Evolutionary conservation across 2,113 vertebrate genomes (phyloP).

Genomic region (Riparia riparia): DNA sequence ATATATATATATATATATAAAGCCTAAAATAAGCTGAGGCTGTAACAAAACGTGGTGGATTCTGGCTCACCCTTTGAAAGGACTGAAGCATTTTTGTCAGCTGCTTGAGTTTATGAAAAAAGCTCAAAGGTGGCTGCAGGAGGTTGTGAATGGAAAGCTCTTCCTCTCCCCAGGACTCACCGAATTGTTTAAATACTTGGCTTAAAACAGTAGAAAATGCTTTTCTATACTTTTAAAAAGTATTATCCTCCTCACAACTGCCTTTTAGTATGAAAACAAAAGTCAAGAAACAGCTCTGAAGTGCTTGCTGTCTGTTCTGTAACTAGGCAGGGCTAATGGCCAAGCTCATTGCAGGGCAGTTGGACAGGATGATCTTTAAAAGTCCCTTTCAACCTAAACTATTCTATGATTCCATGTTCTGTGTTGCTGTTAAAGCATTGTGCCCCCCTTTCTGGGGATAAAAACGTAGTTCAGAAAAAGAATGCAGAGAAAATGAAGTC

Average conservation of each 20-base stretch:
- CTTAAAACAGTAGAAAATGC: background rate
- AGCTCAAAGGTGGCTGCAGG: background rate
- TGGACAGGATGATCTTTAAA: background rate
- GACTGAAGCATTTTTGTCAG: background rate
- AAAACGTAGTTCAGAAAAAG: background rate
- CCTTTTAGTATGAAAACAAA: background rate
- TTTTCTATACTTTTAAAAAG: background rate
- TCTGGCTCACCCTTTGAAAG: background rate
- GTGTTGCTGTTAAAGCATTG: background rate
- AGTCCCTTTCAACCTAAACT: background rate
- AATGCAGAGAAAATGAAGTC: background rate
- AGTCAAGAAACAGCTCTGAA: background rate
- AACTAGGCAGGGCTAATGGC: background rate
- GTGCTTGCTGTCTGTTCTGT: background rate
- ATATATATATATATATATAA: background rate
- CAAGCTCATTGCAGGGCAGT: background rate
- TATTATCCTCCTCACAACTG: background rate
- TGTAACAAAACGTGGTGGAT: background rate
- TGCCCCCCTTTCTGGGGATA: background rate
- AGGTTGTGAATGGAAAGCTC: background rate
- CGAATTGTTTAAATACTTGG: background rate
- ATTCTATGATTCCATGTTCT: background rate
- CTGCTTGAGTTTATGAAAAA: background rate
- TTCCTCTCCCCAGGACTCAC: background rate
- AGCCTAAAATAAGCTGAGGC: background rate